Percentiles rank a stretch among this genome's conserved stretches.
These are phyloP conservation scores for Hylomyscus alleni DNA, from an alignment of 2,797 vertebrate species.

Conservation along the genomic window DNA sequence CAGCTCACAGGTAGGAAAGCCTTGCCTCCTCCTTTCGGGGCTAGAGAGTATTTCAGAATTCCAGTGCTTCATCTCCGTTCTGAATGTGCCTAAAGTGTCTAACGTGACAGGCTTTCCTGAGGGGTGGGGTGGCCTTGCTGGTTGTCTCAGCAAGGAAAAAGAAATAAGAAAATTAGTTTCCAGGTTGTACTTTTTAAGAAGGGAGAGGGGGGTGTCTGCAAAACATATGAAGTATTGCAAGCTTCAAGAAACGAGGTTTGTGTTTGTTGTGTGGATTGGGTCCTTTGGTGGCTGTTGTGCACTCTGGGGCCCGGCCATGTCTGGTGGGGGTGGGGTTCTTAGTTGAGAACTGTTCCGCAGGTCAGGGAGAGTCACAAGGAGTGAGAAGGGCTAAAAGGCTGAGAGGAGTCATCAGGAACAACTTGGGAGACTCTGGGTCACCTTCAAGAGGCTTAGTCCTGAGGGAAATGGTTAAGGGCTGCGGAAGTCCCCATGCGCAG, in stretches of 20 bases:
- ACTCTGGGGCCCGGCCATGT: background rate
- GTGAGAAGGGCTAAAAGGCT: background rate
- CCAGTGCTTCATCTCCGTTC: accelerated
- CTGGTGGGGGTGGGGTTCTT: background rate
- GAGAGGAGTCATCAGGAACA: background rate
- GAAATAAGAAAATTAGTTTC: background rate
- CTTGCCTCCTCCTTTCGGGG: background rate
- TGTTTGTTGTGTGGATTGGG: background rate
- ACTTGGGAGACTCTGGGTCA: background rate
- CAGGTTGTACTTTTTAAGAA: background rate
- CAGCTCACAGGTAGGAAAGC: slow-evolving; percentile 85
- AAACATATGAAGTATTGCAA: background rate
- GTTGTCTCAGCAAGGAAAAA: background rate
- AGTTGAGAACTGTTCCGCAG: background rate
- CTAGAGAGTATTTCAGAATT: background rate
- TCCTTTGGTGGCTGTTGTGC: background rate
- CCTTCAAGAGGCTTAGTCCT: background rate
- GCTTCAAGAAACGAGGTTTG: background rate
- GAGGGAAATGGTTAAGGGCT: background rate
- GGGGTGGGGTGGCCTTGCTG: background rate
- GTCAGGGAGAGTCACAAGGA: background rate
- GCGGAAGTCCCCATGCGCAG: background rate
- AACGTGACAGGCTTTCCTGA: background rate
- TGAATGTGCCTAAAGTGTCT: background rate
- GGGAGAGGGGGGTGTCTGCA: background rate